Percentiles rank a stretch among this genome's conserved stretches.
These are phyloP conservation scores for Rhynchophorus ferrugineus DNA, from an alignment of 1,140 invertebrate species.

Conservation along the genomic window DNA sequence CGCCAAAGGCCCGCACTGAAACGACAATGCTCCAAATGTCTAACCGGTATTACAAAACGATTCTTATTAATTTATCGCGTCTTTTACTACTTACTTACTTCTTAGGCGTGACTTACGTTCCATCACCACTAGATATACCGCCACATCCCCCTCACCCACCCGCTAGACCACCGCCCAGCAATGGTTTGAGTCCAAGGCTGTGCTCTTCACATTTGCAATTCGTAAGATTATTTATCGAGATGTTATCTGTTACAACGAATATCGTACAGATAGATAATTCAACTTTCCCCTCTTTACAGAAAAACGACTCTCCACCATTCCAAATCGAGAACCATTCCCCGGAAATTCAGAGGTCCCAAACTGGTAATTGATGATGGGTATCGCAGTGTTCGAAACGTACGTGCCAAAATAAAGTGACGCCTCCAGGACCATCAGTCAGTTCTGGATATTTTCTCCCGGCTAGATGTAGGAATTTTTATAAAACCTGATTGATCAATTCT, in stretches of 20 bases:
- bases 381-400: no score
- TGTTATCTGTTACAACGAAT: no score
- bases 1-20: conserved; percentile 54
- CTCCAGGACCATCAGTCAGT: no score
- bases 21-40: conserved; percentile 60
- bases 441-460: no score
- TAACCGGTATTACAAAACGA: conserved; percentile 24
- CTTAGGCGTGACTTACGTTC: conserved; percentile 31
- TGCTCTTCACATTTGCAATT: conserved; percentile 27
- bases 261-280: no score
- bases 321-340: neutral
- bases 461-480: no score
- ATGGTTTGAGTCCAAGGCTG: conserved; percentile 23
- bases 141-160: conserved; percentile 32
- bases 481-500: no score
- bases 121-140: conserved; percentile 34
- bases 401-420: no score
- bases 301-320: neutral
- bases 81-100: no score
- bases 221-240: conserved; percentile 19
- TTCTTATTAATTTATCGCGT: neutral
- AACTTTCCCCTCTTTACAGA: no score
- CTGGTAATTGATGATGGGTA: no score
- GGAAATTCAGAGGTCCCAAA: no score
- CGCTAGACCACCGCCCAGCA: conserved; percentile 36